Conservation (phyloP, 2,888 invertebrate genomes). For the Amiota minor region DNA sequence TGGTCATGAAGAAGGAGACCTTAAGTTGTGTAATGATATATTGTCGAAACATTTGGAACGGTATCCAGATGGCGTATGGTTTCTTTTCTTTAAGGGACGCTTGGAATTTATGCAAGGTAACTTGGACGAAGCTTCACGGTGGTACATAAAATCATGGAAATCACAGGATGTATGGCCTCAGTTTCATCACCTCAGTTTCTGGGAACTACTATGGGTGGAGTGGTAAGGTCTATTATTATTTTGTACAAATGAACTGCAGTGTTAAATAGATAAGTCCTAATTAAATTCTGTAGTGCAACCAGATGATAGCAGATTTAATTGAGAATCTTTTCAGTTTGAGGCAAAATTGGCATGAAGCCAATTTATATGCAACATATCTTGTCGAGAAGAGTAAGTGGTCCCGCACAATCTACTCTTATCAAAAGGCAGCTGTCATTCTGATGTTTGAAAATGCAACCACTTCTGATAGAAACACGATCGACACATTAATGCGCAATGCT, state of each 20-base stretch:
- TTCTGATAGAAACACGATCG: constrained; percentile 76
- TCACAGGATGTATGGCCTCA: constrained; percentile 91
- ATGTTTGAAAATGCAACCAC: constrained; percentile 77
- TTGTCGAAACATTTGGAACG: constrained; percentile 80
- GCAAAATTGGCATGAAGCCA: constrained; percentile 85
- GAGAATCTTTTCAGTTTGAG: constrained; percentile 74
- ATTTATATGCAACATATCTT: constrained; percentile 81
- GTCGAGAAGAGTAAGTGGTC: constrained; percentile 92
- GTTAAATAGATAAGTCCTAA: background rate
- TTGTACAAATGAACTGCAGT: background rate
- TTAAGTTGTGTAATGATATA: constrained; percentile 83
- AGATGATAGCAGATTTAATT: background rate
- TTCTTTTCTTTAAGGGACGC: constrained; percentile 91
- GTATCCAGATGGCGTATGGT: constrained; percentile 90
- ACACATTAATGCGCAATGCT: constrained; percentile 81
- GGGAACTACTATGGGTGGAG: constrained; percentile 95
- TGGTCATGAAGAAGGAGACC: constrained; percentile 86
- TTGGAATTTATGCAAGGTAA: constrained; percentile 87
- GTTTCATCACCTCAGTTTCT: constrained; percentile 93
- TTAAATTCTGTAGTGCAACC: background rate
- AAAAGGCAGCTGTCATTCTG: constrained; percentile 87
- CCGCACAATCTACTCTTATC: constrained; percentile 91
- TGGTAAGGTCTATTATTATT: constrained; percentile 75
- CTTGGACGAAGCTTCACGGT: constrained; percentile 80
- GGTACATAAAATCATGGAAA: constrained; percentile 86